Percentiles rank a stretch among this genome's conserved stretches.
Evolutionary conservation across 35 echinoderm and acorn worm species (phyloP).

Genomic region (Apostichopus parvimensis): DNA sequence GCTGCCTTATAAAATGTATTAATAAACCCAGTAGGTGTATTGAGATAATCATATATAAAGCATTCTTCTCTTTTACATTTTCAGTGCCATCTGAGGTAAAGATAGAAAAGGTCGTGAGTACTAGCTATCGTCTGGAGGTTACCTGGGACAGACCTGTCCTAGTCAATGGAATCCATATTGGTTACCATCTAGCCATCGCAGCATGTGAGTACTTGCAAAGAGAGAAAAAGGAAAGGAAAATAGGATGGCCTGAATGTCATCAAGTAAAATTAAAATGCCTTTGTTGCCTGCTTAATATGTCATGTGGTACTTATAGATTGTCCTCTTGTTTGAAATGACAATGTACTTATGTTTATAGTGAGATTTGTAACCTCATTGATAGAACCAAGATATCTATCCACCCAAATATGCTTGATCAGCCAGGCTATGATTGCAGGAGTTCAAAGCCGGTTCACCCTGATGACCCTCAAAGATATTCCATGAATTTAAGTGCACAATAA

Average conservation of each 20-base stretch:
- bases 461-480: too few relatives aligned
- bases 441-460: too few relatives aligned
- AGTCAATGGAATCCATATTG: slow-evolving; percentile 35
- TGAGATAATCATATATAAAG: too few relatives aligned
- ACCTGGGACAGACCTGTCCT: slow-evolving; percentile 27
- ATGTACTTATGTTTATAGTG: too few relatives aligned
- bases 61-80: not conserved
- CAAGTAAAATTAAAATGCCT: not conserved
- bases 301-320: not conserved
- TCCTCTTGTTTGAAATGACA: not conserved
- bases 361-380: too few relatives aligned
- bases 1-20: too few relatives aligned
- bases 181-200: slow-evolving; percentile 43
- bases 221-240: too few relatives aligned
- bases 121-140: slow-evolving; percentile 27
- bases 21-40: too few relatives aligned
- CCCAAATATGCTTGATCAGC: too few relatives aligned
- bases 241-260: not conserved
- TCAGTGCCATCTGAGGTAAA: slow-evolving; percentile 34
- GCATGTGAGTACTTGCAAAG: slow-evolving; percentile 13
- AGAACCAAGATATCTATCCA: too few relatives aligned
- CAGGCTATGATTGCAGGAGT: too few relatives aligned
- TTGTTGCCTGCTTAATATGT: not conserved
- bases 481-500: too few relatives aligned
- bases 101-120: not conserved